phyloP scores from a whole-genome alignment of 2,888 invertebrate species.

The Litoditis marina region DNA sequence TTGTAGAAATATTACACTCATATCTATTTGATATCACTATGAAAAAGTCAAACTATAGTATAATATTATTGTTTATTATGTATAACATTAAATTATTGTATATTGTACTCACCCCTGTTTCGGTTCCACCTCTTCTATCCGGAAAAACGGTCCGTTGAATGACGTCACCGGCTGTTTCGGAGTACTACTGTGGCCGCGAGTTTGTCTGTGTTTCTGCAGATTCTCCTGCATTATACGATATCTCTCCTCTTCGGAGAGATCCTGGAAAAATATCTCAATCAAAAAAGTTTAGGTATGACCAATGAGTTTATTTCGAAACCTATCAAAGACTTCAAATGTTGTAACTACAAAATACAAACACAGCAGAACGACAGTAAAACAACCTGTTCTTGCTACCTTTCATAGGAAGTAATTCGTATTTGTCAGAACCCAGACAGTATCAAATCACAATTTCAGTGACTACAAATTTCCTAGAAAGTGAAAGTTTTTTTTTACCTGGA shows the following conservation, averaged over 20 bases:
- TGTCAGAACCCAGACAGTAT: too few species aligned
- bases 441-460: too few species aligned
- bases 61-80: constrained; percentile 35
- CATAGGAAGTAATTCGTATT: too few species aligned
- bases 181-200: constrained; percentile 26
- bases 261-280: constrained; percentile 24
- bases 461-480: too few species aligned
- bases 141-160: constrained; percentile 61
- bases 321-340: too few species aligned
- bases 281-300: too few species aligned
- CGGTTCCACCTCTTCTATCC: constrained; percentile 52
- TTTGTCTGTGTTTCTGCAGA: constrained; percentile 46
- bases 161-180: constrained; percentile 30
- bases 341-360: too few species aligned
- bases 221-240: constrained; percentile 56
- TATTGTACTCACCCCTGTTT: constrained; percentile 6
- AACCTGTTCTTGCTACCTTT: too few species aligned
- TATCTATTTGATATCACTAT: too few species aligned
- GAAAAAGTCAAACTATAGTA: too few species aligned
- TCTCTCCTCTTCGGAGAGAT: constrained; percentile 48
- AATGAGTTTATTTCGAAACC: constrained; percentile 24
- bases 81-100: constrained; percentile 2
- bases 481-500: constrained; percentile 11
- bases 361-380: too few species aligned
- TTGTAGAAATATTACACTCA: too few species aligned